Conservation (phyloP, 2,113 vertebrate species). For the Sylvia atricapilla region DNA sequence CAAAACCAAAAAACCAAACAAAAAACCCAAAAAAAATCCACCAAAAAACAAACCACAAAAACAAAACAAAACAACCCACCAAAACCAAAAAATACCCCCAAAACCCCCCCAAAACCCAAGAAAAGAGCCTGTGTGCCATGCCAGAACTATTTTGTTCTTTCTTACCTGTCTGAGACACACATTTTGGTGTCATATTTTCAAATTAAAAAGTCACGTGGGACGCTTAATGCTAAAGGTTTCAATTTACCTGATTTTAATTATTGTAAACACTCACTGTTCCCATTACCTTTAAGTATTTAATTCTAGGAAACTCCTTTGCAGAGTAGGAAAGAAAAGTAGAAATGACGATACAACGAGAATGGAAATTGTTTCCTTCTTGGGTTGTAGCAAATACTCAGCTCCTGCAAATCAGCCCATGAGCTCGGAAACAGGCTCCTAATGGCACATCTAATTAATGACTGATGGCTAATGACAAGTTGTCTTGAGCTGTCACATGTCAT, state of each 20-base stretch:
- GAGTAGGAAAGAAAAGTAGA: neutral
- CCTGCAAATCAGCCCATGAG: neutral
- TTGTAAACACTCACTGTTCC: neutral
- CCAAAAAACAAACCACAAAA: too few relatives aligned
- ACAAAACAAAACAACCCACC: too few relatives aligned
- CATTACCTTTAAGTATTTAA: slow-evolving; percentile 8
- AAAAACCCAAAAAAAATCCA: too few relatives aligned
- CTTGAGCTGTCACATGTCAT: neutral
- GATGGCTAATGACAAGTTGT: neutral
- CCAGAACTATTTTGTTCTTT: neutral
- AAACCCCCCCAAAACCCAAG: neutral
- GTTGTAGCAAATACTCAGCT: neutral
- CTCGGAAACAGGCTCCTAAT: neutral
- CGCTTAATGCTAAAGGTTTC: neutral
- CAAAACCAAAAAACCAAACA: neutral
- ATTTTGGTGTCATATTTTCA: neutral
- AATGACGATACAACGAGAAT: neutral
- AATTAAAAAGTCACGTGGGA: neutral
- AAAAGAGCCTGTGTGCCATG: neutral
- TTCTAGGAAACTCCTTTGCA: neutral
- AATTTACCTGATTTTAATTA: slow-evolving; percentile 19
- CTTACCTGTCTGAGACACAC: neutral
- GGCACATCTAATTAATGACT: neutral
- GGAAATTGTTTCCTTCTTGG: neutral
- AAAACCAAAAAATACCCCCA: neutral